Base-by-base conservation (phyloP, 2,797 vertebrate genomes). In the Scolopax bukidnonensis region DNA sequence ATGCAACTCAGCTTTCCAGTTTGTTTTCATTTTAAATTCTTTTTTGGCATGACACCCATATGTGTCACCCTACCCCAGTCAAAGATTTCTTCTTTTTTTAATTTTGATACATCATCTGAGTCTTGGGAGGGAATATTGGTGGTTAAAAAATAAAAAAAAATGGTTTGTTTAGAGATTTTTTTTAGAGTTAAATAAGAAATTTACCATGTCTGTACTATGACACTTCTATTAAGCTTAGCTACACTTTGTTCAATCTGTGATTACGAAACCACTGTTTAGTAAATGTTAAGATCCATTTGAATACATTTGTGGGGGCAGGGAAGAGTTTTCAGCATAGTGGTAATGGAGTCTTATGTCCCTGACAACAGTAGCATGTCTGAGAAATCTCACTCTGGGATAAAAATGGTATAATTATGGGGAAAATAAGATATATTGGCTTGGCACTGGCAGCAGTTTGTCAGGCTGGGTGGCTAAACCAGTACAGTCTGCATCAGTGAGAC, bases 321-420 rank as follows among this genome's bases (percentile, higher is more conserved):
- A 96, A 89, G 79, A 75, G 30, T 89, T 88, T 97, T 91, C 90
- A 97, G 82, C 54, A 83, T 45, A 79, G 87, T 64, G 56, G 90
- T 91, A 97, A 90, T 54, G 70, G 79, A 96, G 74, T 93, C 88
- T 95, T 88, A 76, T 67, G 84, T 81, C 84, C 81, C 87, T 25
- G 11, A 90, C 90, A 93, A 79, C 95, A 97, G 96, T 85, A 95
- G 89, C 65, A 65, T 67, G 74, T 69, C 94, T 95, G 85, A 97
- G 92, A 97, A 96, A 96, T 93, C 93, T 96, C 82, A 96, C 84
- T 94, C 74, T 79, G 76, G 80, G 94, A 95, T 96, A 93, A 97
- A 97, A 94, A 95, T 93, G 93, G 82, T 82, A 84, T 94, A 96
- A 97, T 97, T 97, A 96, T 54, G 65, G 74, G 84, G 19, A 12